Base-by-base conservation (phyloP, 1,140 invertebrate species). In the Micrasema minimum region DNA sequence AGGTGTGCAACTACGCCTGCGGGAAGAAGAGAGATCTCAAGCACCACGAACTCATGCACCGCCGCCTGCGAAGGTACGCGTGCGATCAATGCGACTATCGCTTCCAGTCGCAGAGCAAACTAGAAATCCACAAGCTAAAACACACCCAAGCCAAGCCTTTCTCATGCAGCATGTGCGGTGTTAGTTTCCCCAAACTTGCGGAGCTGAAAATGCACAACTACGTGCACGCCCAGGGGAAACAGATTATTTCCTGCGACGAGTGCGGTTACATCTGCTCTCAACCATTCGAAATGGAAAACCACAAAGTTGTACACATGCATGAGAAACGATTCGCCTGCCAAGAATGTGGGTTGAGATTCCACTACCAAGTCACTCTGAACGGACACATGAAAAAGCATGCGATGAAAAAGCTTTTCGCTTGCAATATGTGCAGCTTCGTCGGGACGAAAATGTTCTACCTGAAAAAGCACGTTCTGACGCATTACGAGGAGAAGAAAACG, bases 291-390 rank as follows among this genome's bases (percentile, higher is more conserved):
- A 75, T 85, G 5, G 84, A 84, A 67, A 81, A 83, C 41, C 85
- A 85, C 67, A 84, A 82, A 18, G 81, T 83, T 18, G 84, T 82
- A 2, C 83, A 85, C 68, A 82, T 82, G 3, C 83, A 82, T 5
- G 81, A 83, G 71, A 85, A 83, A 53, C 82, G 81, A 2, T 85
- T 83, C 37, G 79, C 26, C 6, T 66, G 64, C 46, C 45, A 66
- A 12, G 46, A 51, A 9, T 66, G 64, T 23, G 64, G 48, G 6
- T 7, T 64, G 12, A 18, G 59, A 23, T 64, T 64, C 59, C 45
- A 41, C n/a, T 64, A 64, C 26, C 59, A 64, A 18, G 59, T 64
- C 18, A 64, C 59, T 11, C 43, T 64, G 16, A 64, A 64, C 23
- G 59, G 59, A 48, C 59, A 64, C 59, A 64, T 64, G 59, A 64